These are phyloP conservation scores for Capreolus pygargus DNA, from an alignment of 2,113 vertebrate species.

Conservation along the genomic window DNA sequence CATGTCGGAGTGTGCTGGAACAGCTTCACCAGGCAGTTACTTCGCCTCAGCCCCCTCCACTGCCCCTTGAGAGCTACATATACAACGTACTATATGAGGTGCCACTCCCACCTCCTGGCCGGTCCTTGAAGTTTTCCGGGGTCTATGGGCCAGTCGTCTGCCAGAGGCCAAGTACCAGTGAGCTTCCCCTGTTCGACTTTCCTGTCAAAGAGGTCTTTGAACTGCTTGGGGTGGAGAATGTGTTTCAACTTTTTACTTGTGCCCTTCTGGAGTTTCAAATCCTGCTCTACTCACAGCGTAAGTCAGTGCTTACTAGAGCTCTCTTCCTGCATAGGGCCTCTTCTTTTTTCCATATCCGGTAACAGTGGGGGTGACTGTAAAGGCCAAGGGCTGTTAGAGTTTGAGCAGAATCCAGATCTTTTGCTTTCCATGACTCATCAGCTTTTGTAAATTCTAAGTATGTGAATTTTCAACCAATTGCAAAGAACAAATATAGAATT, in stretches of 20 bases:
- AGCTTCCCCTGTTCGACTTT: conserved; percentile 97
- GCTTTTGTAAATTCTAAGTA: conserved; percentile 6
- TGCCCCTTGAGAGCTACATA: conserved; percentile 98
- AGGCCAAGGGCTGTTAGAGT: neutral
- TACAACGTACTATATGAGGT: conserved; percentile 98
- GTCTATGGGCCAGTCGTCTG: conserved; percentile 95
- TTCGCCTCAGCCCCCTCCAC: conserved; percentile 93
- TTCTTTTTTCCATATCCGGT: neutral
- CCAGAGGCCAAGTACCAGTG: conserved; percentile 95
- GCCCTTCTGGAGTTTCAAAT: conserved; percentile 98
- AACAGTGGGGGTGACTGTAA: neutral
- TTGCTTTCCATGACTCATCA: neutral
- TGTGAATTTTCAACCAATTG: neutral
- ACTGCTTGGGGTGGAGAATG: conserved; percentile 95
- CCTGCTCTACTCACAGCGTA: conserved; percentile 98
- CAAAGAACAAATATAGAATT: conserved; percentile 17
- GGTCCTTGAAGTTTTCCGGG: conserved; percentile 96
- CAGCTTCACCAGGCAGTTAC: conserved; percentile 96
- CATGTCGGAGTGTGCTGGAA: conserved; percentile 92
- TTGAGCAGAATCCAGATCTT: conserved; percentile 7
- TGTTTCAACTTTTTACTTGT: conserved; percentile 97
- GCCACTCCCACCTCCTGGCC: conserved; percentile 93
- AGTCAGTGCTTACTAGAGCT: conserved; percentile 79
- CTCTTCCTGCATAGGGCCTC: neutral
- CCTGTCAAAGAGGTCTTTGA: conserved; percentile 92